Evolutionary conservation across 2,888 invertebrate genomes (phyloP).

Genomic region (Acanthopleura granulata): DNA sequence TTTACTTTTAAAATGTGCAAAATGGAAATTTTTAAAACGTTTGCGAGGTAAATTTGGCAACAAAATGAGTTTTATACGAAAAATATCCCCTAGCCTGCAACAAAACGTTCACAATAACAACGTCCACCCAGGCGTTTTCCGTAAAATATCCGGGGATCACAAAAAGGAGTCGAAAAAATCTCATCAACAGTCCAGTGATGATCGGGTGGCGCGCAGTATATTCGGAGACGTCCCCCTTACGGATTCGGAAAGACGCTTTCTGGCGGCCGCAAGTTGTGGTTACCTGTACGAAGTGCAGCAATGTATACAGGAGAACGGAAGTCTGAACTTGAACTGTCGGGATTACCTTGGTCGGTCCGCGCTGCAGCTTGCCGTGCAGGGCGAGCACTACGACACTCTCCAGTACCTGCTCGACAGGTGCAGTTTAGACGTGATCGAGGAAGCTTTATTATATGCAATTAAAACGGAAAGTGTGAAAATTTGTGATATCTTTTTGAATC

Average conservation of each 20-base stretch:
- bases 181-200: slow-evolving; percentile 9
- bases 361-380: slow-evolving; percentile 39
- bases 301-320: slow-evolving; percentile 36
- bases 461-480: slow-evolving; percentile 42
- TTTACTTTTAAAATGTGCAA: neutral
- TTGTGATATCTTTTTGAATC: slow-evolving; percentile 43
- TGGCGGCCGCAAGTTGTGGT: slow-evolving; percentile 36
- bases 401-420: slow-evolving; percentile 39
- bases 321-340: slow-evolving; percentile 43
- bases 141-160: neutral
- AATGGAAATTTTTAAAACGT: neutral
- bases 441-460: slow-evolving; percentile 47
- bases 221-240: slow-evolving; percentile 45
- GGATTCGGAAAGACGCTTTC: slow-evolving; percentile 39
- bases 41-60: neutral
- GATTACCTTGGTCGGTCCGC: slow-evolving; percentile 47
- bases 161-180: slow-evolving; percentile 1
- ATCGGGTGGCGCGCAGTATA: slow-evolving; percentile 34
- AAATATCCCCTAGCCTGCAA: slow-evolving; percentile 8
- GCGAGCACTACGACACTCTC: slow-evolving; percentile 43
- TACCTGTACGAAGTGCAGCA: slow-evolving; percentile 34
- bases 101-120: neutral
- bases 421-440: slow-evolving; percentile 39
- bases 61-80: slow-evolving; percentile 13
- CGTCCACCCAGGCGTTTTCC: neutral